Evolutionary conservation across 2,113 vertebrate genomes (phyloP), one percentile per base, ranked within the genome.

Genomic region (Sinocyclocheilus maitianheensis): DNA sequence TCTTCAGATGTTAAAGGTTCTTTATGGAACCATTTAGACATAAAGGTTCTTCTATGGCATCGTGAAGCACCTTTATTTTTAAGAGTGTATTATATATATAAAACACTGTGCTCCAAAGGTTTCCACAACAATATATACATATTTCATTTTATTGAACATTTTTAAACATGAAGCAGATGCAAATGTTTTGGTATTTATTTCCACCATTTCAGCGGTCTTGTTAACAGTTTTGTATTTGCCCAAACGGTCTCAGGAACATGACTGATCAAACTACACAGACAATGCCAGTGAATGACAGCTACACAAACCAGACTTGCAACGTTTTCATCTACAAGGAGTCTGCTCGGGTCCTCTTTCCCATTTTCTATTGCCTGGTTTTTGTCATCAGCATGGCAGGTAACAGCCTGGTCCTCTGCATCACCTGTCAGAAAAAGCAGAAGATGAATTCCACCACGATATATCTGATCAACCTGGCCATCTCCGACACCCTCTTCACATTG

Each of bases 401-500:
- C 88, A 84, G 93, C 83, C 89, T 97, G 77, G 95, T 96, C 20
- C 95, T 97, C 78, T 93, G 86, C 81, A 94, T 97, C 40, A 94
- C 94, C 69, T 94, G 92, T 86, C 95, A 94, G 87, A 94, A 91
- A 85, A 95, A 94, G 82, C 92, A 94, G 89, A 97, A 97, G 88
- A 91, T 95, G 88, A 98, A 97, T 91, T 96, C 96, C 63, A 96
- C 96, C 0, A 89, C 93, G 0, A 86, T 97, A 84, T 97, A 96
- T 90, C 89, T 97, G 90, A 92, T 94, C 86, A 97, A 97, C 85
- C 92, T 97, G 46, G 96, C 96, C 0, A 84, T 95, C 22, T 97
- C 96, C 0, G 96, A 97, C 5, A 91, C 94, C 72, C 93, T 97
- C 58, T 97, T 97, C 89, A 95, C 96, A 0, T 84, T 96, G 63